Base-by-base conservation (phyloP, 2,113 vertebrate genomes). In the Butastur rufipennis region DNA sequence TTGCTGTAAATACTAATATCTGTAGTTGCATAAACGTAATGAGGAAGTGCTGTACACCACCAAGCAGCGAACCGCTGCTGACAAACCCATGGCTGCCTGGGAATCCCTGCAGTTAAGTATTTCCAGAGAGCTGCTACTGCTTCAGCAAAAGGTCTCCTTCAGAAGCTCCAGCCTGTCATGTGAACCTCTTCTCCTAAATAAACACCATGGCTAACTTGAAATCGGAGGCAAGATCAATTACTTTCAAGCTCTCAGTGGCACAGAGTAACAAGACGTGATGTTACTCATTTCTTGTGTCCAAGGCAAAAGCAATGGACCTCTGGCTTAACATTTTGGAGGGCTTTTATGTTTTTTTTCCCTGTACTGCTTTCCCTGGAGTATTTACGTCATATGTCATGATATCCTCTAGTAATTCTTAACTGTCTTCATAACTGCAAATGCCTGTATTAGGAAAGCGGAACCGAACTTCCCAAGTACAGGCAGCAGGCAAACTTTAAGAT, bases 1-100 rank as follows among this genome's bases (percentile, higher is more conserved):
- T 95, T 94, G 78, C 71, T 88, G 74, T 80, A 97, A 97, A 91
- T 93, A 62, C 87, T 85, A 67, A 66, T 93, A 90, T 71, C 78
- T 94, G 55, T 70, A 66, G 74, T 53, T 82, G n/a, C 62, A 81
- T 66, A 82, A 94, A 55, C 20, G 2, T 72, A 78, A 59, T 15
- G 55, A 91, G 86, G 65, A 55, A 82, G 34, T 85, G 55, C 55
- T 32, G 25, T n/a, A 74, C 16, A 22, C 47, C 1, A 13, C 52
- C 36, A 67, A 40, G 31, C 70, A 68, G 48, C 4, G 4, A 32
- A 68, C 23, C 3, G n/a, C 59, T 86, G 66, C 88, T 88, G 80
- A 62, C 56, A 66, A n/a, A 86, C 48, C 42, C 3, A 2, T 2
- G 10, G n/a, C 91, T 88, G 65, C 56, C 67, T 73, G 55, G 65